Evolutionary conservation across 2,797 vertebrate species (phyloP), one percentile per base, ranked within the genome.

Genomic region (Clarias pachynema): DNA sequence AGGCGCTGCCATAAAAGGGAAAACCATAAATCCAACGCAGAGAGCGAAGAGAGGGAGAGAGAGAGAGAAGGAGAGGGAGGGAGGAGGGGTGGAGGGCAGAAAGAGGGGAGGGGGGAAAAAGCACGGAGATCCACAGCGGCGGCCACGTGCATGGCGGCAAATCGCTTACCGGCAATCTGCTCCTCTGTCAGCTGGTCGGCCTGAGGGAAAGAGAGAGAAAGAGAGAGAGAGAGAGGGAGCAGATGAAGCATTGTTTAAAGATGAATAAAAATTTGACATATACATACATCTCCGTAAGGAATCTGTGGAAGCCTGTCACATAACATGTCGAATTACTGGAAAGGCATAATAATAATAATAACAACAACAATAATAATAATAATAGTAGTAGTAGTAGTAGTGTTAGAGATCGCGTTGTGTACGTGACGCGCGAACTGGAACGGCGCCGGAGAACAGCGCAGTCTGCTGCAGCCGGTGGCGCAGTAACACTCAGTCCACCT

Each of bases 131-230:
- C 93, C 92, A 93, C 91, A 91, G 87, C 6, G 70, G 84, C 88
- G 87, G 89, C 89, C 88, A 90, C 85, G 90, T 88, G 90, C 87
- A 89, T 82, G 83, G 81, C 85, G 87, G 87, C 5, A 88, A 88
- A 86, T 84, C 88, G 87, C 96, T 97, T 96, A 99, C 98, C 98
- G 94, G 98, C 98, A 95, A 99, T 99, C 95, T 99, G 98, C 96
- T 99, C 98, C 94, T 99, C 98, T 97, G 98, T 99, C 95, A 99
- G 97, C 94, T 99, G 98, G 94, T 99, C 98, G 95, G 98, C 98
- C 98, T 99, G 93, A 20, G 49, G 3, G 40, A 37, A 12, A 89
- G 88, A 86, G 0, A 56, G 12, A 72, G 1, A 44, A 4, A 73
- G 5, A 56, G n/a, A 56, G 2, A 26, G 4, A 24, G 34, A 70